Base-by-base conservation (phyloP, 2,888 invertebrate genomes). In the Pseudanteris insignis region DNA sequence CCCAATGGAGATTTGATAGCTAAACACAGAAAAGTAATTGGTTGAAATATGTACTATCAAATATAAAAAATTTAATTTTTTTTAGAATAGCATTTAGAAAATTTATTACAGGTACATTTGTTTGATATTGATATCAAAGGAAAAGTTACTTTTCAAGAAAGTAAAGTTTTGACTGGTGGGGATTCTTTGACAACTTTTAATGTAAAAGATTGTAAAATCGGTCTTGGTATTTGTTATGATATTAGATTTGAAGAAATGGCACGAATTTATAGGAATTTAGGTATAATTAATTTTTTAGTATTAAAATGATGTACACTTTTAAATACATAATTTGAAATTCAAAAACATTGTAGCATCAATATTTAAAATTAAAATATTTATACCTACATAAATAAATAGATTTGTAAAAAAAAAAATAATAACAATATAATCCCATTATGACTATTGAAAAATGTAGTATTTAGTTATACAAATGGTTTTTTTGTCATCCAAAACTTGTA, bases 41-140 rank as follows among this genome's bases (percentile, higher is more conserved):
- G 7, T 21, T n/a, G n/a, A n/a, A n/a, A n/a, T n/a, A 18, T 12
- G 12, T 40, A 29, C 4, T 25, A 50, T 29, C 28, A 12, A 25
- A n/a, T 8, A 11, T 10, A 6, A 51, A 30, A 15, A 6, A 1
- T 10, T 29, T 10, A n/a, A n/a, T n/a, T n/a, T n/a, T n/a, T n/a
- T n/a, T n/a, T n/a, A n/a, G n/a, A n/a, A n/a, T n/a, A n/a, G n/a
- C n/a, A n/a, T n/a, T n/a, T n/a, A n/a, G n/a, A n/a, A n/a, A n/a
- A 18, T 32, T 9, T 4, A 21, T 78, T 77, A 25, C 78, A 93
- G 92, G 85, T 96, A 77, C 97, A 97, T 81, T 84, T 97, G 34
- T 97, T 97, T 81, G 96, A 98, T 81, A 96, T 98, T 69, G 92
- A 96, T 77, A 90, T 98, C 41, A 94, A 95, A 40, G 91, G 90